Evolutionary conservation across 2,888 invertebrate genomes (phyloP).

Genomic region (Drosophila imparisetae): DNA sequence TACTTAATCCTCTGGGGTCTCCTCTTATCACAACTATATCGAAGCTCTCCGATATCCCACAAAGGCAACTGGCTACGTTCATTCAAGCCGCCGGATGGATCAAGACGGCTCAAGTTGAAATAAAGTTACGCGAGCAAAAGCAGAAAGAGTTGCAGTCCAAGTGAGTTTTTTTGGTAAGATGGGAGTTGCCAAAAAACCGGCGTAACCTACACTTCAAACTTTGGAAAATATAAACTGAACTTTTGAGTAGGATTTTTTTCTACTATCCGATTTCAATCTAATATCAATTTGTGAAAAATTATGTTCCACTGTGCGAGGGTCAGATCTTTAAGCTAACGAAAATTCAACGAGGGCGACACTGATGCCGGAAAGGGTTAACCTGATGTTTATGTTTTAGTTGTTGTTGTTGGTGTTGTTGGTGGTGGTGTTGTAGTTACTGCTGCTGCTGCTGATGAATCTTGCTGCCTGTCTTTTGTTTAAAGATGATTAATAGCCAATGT

Average conservation of each 20-base stretch:
- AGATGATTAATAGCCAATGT: slow-evolving; percentile 83
- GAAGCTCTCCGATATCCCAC: too few species aligned
- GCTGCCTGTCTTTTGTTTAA: slow-evolving; percentile 78
- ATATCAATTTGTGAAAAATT: background rate
- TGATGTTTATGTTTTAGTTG: slow-evolving; percentile 79
- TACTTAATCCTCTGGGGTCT: too few species aligned
- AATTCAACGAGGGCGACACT: slow-evolving; percentile 54
- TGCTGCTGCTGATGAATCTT: slow-evolving; percentile 41
- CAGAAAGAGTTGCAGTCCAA: too few species aligned
- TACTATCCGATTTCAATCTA: background rate
- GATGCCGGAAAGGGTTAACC: slow-evolving; percentile 76
- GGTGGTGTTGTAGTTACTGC: slow-evolving; percentile 32
- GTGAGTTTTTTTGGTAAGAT: too few species aligned
- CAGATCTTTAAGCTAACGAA: slow-evolving; percentile 57
- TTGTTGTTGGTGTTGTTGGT: slow-evolving; percentile 33
- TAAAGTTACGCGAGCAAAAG: too few species aligned
- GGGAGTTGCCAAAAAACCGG: too few species aligned
- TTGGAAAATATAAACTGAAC: background rate
- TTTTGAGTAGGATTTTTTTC: background rate
- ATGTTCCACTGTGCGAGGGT: slow-evolving; percentile 53
- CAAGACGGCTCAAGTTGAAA: too few species aligned
- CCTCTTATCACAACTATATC: too few species aligned
- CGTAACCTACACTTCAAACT: too few species aligned
- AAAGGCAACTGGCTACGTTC: too few species aligned
- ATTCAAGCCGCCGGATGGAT: too few species aligned